Evolutionary conservation across 2,113 vertebrate genomes (phyloP).

Genomic region (Indicator indicator): DNA sequence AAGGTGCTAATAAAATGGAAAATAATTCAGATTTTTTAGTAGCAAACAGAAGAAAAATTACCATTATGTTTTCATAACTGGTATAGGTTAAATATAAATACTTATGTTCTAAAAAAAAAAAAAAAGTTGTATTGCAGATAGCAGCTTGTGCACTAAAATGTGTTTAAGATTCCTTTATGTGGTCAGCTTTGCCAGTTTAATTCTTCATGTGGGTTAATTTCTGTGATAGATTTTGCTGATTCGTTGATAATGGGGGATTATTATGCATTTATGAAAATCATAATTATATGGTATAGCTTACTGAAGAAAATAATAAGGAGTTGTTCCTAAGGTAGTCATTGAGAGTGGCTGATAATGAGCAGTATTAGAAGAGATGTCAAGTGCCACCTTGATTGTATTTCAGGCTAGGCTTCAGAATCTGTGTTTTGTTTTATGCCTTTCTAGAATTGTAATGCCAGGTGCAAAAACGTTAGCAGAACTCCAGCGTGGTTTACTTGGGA

Average conservation of each 20-base stretch:
- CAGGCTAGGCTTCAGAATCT: background rate
- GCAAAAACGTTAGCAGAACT: background rate
- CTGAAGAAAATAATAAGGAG: background rate
- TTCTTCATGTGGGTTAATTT: background rate
- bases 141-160: background rate
- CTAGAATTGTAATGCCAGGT: background rate
- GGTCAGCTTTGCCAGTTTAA: background rate
- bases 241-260: background rate
- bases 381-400: background rate
- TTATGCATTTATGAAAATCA: background rate
- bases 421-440: background rate
- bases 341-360: background rate
- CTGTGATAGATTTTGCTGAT: background rate
- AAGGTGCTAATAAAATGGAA: background rate
- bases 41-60: background rate
- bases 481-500: background rate
- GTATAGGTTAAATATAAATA: background rate
- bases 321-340: background rate
- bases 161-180: background rate
- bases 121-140: background rate
- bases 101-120: background rate
- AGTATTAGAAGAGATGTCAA: background rate
- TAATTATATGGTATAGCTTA: background rate
- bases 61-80: background rate
- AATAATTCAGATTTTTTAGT: background rate